Evolutionary conservation across 2,888 invertebrate genomes (phyloP).

Genomic region (Xylota segnis): DNA sequence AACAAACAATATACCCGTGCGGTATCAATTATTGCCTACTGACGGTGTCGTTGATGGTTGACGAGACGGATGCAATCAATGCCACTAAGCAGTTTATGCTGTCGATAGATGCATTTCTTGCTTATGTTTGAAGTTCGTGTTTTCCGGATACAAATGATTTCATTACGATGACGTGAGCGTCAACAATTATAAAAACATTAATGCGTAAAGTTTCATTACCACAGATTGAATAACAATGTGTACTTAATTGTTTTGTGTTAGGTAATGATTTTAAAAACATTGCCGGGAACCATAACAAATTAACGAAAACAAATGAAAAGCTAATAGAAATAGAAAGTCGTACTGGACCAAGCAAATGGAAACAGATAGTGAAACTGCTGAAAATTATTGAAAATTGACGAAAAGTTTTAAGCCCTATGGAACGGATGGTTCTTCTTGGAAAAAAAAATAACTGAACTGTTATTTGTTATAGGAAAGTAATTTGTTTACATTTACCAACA

Average conservation of each 20-base stretch:
- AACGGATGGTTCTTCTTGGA: not conserved
- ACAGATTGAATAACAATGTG: constrained; percentile 47
- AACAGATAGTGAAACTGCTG: not conserved
- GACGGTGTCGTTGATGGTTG: constrained; percentile 33
- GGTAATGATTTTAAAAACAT: constrained; percentile 30
- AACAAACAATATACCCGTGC: constrained; percentile 31
- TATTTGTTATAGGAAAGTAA: too few relatives aligned
- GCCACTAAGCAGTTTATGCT: constrained; percentile 38
- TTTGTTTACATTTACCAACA: too few relatives aligned
- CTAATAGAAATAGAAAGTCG: constrained; percentile 55
- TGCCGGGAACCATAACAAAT: constrained; percentile 16
- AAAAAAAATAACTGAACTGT: not conserved
- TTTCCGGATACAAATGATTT: constrained; percentile 64
- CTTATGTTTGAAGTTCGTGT: constrained; percentile 53
- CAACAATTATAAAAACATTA: constrained; percentile 63
- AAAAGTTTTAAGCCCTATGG: not conserved
- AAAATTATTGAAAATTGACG: not conserved
- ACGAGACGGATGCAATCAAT: constrained; percentile 68
- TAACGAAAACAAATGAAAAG: constrained; percentile 20
- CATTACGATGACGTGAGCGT: constrained; percentile 36
- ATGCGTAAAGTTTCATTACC: constrained; percentile 25
- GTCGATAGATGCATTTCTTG: constrained; percentile 8
- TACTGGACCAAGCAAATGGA: not conserved
- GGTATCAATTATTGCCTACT: constrained; percentile 48
- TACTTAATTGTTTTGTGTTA: constrained; percentile 8